Evolutionary conservation across 2,888 invertebrate species (phyloP), one percentile per base, ranked within the genome.

Genomic region (Acleris literana): DNA sequence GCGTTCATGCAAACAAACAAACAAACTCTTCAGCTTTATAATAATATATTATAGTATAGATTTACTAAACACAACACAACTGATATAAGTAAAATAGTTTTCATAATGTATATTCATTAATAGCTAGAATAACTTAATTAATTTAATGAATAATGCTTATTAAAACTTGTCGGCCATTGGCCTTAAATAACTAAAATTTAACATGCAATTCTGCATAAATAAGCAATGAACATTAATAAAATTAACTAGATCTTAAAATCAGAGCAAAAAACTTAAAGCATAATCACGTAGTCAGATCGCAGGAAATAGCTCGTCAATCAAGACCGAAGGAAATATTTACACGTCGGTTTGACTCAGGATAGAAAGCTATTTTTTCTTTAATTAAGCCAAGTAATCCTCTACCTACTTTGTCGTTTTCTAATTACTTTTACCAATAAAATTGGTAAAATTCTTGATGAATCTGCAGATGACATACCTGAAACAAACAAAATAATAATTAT

Each of bases 221-320:
- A 13, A 53, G 63, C 46, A 56, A 58, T n/a, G 7, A 53, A 16
- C 18, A 29, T 33, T 9, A 46, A 16, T 16, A 16, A 59, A 39
- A 58, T 39, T 18, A 39, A 20, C 22, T 29, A 51, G 7, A 17
- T 6, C 13, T 58, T 9, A n/a, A 53, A 59, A 54, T 5, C 33
- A 11, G 44, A 46, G 44, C 16, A 13, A n/a, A 51, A 22, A 33
- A 17, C 7, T 53, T 53, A 51, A 44, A n/a, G 17, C 20, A 39
- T 58, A 18, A 53, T 59, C 22, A 25, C 6, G 17, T 51, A n/a
- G 33, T 22, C 11, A 11, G 46, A 46, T 46, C 17, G 46, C 11
- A 44, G 60, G 49, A 60, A 65, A 55, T 65, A 39, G 18, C 60
- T 44, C 18, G 22, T 65, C 55, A 65, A 55, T 56, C 29, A 55